These are phyloP conservation scores for Antheraea mylitta DNA, from an alignment of 1,140 invertebrate species.

Conservation along the genomic window DNA sequence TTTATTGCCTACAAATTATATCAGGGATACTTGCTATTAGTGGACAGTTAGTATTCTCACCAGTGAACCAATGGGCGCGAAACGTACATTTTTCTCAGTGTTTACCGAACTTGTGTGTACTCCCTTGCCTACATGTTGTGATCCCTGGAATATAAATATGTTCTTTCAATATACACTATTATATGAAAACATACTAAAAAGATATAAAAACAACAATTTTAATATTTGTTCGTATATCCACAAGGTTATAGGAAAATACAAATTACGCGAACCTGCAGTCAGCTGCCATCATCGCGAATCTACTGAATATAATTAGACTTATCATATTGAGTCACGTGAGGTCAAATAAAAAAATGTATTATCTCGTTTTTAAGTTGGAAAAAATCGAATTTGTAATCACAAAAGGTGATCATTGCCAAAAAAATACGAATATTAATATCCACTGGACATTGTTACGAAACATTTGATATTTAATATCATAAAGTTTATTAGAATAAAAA, in stretches of 20 bases:
- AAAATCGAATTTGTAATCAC: not conserved
- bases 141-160: constrained; percentile 42
- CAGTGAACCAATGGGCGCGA: constrained; percentile 60
- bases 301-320: not conserved
- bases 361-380: not conserved
- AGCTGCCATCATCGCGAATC: no score
- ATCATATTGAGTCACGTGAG: constrained; percentile 11
- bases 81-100: constrained; percentile 70
- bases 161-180: not conserved
- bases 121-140: constrained; percentile 63
- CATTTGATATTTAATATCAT: constrained; percentile 23
- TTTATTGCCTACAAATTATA: constrained; percentile 26
- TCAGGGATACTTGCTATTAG: constrained; percentile 47
- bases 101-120: constrained; percentile 68
- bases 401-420: not conserved
- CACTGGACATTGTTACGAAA: constrained; percentile 56
- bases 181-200: not conserved
- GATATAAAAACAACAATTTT: not conserved
- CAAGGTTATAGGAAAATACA: not conserved
- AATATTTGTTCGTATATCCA: not conserved
- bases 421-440: not conserved
- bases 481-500: not conserved
- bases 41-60: constrained; percentile 73
- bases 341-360: not conserved
- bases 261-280: no score